A percentile compares a stretch with the other conserved stretches of the same genome.
These are phyloP conservation scores for Clarias platycephalus DNA, from an alignment of 2,797 vertebrate genomes.

Conservation along the genomic window DNA sequence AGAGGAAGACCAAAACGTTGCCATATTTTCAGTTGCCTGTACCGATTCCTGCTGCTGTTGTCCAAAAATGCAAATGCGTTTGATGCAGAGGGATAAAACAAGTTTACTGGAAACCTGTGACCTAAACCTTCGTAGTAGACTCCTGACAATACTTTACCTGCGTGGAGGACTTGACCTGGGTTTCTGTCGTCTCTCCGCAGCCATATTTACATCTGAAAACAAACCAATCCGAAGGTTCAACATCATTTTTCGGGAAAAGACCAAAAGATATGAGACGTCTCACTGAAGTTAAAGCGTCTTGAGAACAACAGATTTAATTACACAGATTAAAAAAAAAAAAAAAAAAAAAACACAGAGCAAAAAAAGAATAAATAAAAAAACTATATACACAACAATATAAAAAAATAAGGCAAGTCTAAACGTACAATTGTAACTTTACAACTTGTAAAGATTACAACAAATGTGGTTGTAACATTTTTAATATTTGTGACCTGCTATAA, in stretches of 20 bases:
- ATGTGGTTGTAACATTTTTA: background rate
- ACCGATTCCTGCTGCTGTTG: background rate
- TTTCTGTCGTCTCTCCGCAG: conserved; percentile 94
- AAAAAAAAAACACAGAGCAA: too few relatives aligned
- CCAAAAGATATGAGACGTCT: background rate
- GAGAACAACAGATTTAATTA: background rate
- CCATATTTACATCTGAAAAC: conserved; percentile 99
- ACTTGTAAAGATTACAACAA: background rate
- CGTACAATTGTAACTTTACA: too few relatives aligned
- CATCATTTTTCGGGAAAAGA: conserved; percentile 59
- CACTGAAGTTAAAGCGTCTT: background rate
- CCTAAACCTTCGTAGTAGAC: conserved; percentile 67
- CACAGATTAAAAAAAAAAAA: too few relatives aligned
- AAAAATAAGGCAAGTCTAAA: background rate
- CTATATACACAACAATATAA: background rate
- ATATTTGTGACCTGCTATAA: background rate
- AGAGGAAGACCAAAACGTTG: background rate
- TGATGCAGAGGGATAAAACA: conserved; percentile 33
- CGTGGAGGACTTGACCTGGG: conserved; percentile 95
- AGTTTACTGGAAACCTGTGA: conserved; percentile 60
- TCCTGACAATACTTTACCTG: conserved; percentile 93
- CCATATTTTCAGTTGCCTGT: conserved; percentile 14
- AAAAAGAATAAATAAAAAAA: background rate
- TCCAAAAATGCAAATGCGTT: conserved; percentile 26
- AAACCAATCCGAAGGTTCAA: conserved; percentile 99